Percentiles rank a stretch among this genome's conserved stretches.
Evolutionary conservation across 2,797 vertebrate genomes (phyloP).

Genomic region (Tokudaia muenninki): DNA sequence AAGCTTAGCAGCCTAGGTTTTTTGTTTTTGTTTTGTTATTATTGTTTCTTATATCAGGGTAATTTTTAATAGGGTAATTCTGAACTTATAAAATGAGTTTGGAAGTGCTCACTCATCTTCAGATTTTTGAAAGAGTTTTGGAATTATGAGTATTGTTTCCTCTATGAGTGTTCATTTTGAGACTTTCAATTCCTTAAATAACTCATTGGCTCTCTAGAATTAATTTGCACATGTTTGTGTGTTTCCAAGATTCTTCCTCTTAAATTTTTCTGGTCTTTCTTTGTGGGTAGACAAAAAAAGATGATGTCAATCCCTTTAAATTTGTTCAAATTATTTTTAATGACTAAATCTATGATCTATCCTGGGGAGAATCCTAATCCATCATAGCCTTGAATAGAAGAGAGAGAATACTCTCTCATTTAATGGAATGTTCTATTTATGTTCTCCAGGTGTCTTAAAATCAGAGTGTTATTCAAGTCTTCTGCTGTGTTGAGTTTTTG

Average conservation of each 20-base stretch:
- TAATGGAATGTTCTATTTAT: background rate
- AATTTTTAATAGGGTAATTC: background rate
- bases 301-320: background rate
- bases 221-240: background rate
- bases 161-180: background rate
- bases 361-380: background rate
- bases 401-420: background rate
- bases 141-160: background rate
- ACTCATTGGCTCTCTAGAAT: background rate
- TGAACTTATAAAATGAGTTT: background rate
- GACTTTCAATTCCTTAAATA: background rate
- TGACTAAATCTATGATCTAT: constrained; percentile 6
- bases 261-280: background rate
- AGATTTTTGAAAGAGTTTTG: background rate
- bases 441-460: background rate
- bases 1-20: background rate
- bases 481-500: background rate
- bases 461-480: background rate
- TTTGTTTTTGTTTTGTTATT: background rate
- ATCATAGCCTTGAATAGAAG: background rate
- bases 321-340: background rate
- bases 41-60: too few species aligned
- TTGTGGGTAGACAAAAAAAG: background rate
- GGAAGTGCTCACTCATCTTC: background rate
- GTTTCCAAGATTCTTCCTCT: background rate